A percentile compares a stretch with the other conserved stretches of the same genome.
phyloP scores from a whole-genome alignment of 2,113 vertebrate species.

The Pungitius pungitius region DNA sequence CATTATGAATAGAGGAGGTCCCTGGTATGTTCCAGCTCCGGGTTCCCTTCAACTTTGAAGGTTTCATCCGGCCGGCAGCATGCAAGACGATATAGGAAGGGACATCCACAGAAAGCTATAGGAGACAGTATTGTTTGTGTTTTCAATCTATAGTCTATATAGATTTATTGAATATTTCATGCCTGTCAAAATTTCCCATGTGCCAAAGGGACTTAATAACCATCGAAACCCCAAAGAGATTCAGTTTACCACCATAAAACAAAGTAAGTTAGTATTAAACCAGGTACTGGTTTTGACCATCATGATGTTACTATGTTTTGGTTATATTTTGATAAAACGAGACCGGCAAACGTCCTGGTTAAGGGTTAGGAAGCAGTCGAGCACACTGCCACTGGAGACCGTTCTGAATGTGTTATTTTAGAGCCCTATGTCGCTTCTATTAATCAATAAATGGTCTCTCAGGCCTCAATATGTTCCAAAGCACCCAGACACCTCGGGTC shows the following conservation, averaged over 20 bases:
- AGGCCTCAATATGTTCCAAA: not conserved
- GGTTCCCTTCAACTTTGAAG: conserved; percentile 5
- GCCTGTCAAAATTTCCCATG: not conserved
- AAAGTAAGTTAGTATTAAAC: not conserved
- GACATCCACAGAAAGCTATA: not conserved
- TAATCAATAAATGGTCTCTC: not conserved
- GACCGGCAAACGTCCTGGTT: not conserved
- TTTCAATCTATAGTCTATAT: not conserved
- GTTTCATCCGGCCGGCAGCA: conserved; percentile 14
- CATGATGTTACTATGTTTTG: too few species aligned
- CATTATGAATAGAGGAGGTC: conserved; percentile 42
- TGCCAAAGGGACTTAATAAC: not conserved
- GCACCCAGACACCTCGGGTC: not conserved
- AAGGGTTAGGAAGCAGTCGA: not conserved
- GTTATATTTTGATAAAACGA: not conserved
- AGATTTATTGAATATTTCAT: not conserved
- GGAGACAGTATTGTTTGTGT: not conserved
- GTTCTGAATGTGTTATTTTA: not conserved
- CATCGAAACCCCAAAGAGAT: not conserved
- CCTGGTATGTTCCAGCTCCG: conserved; percentile 10
- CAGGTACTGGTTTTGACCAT: too few species aligned
- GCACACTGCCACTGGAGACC: not conserved
- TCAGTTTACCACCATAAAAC: not conserved
- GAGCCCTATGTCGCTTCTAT: not conserved
- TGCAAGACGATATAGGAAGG: not conserved